Evolutionary conservation across 1,140 invertebrate species (phyloP).

Genomic region (Panagrolaimus sp.): DNA sequence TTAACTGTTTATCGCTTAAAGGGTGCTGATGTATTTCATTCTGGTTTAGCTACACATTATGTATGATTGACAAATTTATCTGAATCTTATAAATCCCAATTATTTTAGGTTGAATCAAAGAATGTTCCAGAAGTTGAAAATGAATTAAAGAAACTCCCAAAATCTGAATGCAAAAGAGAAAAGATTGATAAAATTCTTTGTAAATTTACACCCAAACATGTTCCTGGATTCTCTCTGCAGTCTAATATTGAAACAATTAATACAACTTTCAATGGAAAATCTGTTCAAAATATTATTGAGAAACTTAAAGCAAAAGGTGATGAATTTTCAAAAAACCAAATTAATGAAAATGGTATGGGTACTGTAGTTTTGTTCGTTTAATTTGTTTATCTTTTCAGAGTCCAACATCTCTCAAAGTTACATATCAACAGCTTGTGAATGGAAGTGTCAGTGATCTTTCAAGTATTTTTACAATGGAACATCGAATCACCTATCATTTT

Average conservation of each 20-base stretch:
- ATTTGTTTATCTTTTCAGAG: constrained; percentile 66
- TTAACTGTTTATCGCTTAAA: constrained; percentile 79
- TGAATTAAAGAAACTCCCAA: too few species aligned
- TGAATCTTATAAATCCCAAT: background rate
- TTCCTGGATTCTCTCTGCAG: constrained; percentile 69
- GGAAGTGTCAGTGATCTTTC: constrained; percentile 71
- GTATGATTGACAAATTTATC: constrained; percentile 60
- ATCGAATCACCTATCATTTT: constrained; percentile 71
- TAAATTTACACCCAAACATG: constrained; percentile 29
- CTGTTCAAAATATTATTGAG: constrained; percentile 76
- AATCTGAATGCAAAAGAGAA: too few species aligned
- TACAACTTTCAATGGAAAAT: constrained; percentile 68
- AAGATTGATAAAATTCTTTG: constrained; percentile 25
- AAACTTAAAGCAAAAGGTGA: constrained; percentile 72
- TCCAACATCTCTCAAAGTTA: constrained; percentile 85
- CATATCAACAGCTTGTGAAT: constrained; percentile 71
- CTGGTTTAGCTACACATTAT: constrained; percentile 90
- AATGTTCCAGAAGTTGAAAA: constrained; percentile 20
- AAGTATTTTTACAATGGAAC: constrained; percentile 86
- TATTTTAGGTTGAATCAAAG: constrained; percentile 26
- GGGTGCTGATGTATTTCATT: constrained; percentile 78
- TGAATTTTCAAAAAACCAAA: constrained; percentile 72
- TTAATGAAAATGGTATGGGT: constrained; percentile 69
- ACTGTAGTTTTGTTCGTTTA: background rate
- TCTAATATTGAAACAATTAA: constrained; percentile 75